Percentiles rank a stretch among this genome's conserved stretches.
Conservation (phyloP, 2,113 vertebrate genomes). For the Notarius quadriscutis region DNA sequence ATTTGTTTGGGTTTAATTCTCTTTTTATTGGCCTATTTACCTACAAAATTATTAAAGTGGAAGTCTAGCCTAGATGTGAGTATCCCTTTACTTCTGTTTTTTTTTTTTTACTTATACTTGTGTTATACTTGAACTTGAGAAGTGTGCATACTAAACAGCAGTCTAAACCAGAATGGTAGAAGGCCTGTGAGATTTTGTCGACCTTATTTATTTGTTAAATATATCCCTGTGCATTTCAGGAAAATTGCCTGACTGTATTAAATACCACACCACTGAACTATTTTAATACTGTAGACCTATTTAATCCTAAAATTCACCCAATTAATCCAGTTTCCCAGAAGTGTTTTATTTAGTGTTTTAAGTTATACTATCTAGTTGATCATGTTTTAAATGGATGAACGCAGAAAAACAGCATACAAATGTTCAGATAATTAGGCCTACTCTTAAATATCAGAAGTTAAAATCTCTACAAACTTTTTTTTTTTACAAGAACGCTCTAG, state of each 20-base stretch:
- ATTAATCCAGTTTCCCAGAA: no score
- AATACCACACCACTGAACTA: neutral
- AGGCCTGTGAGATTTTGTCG: neutral
- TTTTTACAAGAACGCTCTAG: conserved; percentile 16
- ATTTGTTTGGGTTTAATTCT: neutral
- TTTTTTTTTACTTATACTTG: neutral
- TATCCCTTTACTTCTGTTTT: neutral
- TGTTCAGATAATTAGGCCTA: neutral
- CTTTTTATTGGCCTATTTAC: neutral
- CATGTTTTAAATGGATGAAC: neutral
- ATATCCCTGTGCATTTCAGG: neutral
- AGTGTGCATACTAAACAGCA: neutral
- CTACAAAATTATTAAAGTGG: neutral
- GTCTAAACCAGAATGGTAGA: neutral
- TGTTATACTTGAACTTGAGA: neutral
- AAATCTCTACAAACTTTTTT: neutral
- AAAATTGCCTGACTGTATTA: neutral
- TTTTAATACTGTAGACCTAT: no score
- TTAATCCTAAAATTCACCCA: no score
- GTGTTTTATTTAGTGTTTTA: neutral
- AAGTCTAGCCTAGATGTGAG: neutral
- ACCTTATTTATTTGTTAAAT: neutral
- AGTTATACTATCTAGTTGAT: neutral
- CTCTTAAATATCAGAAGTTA: neutral
- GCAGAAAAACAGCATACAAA: neutral